These are phyloP conservation scores for Cerastoderma edule DNA, from an alignment of 2,888 invertebrate genomes.

Conservation along the genomic window DNA sequence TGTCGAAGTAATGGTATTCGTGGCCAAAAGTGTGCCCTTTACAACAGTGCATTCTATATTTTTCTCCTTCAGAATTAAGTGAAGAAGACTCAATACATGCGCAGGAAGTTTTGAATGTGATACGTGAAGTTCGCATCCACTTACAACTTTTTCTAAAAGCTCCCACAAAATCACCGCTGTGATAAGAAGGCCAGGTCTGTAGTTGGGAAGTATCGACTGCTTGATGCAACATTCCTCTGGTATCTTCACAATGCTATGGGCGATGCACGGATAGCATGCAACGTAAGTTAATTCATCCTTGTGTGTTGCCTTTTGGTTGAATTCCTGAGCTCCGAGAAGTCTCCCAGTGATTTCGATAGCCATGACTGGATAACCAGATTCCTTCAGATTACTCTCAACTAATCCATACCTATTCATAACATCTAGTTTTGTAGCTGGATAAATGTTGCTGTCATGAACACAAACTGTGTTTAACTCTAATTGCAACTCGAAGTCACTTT, in stretches of 20 bases:
- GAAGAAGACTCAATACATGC: background rate
- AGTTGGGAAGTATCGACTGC: background rate
- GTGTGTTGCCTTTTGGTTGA: background rate
- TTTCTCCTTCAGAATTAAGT: background rate
- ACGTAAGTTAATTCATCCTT: background rate
- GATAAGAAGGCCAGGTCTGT: conserved; percentile 15
- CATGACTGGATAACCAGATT: background rate
- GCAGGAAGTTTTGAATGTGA: background rate
- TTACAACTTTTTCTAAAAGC: background rate
- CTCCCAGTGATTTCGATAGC: conserved; percentile 13
- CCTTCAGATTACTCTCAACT: background rate
- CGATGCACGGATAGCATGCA: conserved; percentile 9
- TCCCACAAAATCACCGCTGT: conserved; percentile 8
- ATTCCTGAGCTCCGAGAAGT: no score
- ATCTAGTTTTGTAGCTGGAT: conserved; percentile 5
- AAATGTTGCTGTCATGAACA: background rate
- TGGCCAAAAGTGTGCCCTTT: background rate
- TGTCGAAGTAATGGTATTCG: background rate
- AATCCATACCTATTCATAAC: background rate
- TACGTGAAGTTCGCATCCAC: background rate
- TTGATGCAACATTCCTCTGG: conserved; percentile 17
- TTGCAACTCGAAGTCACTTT: background rate
- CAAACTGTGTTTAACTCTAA: conserved; percentile 5
- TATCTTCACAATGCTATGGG: conserved; percentile 1
- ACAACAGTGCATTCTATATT: background rate